Evolutionary conservation across 2,113 vertebrate species (phyloP).

Genomic region (Albula goreensis): DNA sequence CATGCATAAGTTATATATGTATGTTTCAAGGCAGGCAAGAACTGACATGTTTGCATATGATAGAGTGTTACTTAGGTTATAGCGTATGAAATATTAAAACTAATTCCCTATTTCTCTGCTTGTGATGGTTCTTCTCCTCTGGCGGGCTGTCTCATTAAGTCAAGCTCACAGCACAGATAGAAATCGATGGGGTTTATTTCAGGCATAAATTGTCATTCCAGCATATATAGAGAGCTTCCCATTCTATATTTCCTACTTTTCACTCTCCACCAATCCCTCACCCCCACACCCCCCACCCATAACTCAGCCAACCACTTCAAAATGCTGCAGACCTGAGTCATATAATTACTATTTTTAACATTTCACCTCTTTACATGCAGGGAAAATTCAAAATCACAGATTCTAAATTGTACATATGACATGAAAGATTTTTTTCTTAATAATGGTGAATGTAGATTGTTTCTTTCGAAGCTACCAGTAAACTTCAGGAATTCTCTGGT

Average conservation of each 20-base stretch:
- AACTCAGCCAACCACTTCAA: neutral
- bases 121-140: neutral
- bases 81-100: neutral
- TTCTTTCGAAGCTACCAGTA: neutral
- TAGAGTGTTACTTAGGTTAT: neutral
- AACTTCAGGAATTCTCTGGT: neutral
- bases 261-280: neutral
- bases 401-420: neutral
- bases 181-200: neutral
- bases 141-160: neutral
- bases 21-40: too few species aligned
- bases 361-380: neutral
- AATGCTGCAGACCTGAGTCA: neutral
- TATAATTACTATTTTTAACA: neutral
- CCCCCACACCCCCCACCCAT: neutral
- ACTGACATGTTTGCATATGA: neutral
- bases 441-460: neutral
- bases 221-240: neutral
- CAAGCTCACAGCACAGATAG: neutral
- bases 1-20: neutral
- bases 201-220: neutral
- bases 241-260: neutral
- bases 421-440: neutral
- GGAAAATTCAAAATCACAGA: neutral
- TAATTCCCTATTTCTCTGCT: neutral